These are phyloP conservation scores for Acholoe squamosa DNA, from an alignment of 2,888 invertebrate species.

Conservation along the genomic window DNA sequence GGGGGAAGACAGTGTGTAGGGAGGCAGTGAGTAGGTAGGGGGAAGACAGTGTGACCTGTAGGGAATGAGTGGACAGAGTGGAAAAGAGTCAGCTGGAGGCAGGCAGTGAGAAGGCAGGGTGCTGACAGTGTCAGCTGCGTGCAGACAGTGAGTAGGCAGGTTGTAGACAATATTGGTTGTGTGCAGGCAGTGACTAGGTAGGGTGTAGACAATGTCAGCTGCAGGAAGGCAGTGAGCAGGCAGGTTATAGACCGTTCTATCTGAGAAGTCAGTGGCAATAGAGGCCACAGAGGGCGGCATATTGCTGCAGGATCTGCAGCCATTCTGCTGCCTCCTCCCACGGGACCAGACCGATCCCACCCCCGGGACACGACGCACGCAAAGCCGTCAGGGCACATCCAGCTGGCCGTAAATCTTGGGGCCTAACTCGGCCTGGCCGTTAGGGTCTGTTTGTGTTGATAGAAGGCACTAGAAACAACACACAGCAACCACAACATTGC, in stretches of 20 bases:
- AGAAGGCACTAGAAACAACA: too few relatives aligned
- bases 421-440: slow-evolving; percentile 31
- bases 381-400: slow-evolving; percentile 25
- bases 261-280: neutral
- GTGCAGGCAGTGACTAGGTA: neutral
- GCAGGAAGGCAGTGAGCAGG: neutral
- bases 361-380: slow-evolving; percentile 46
- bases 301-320: slow-evolving; percentile 19
- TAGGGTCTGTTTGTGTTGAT: neutral
- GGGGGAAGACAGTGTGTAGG: neutral
- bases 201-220: neutral
- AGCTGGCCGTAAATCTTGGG: slow-evolving; percentile 40
- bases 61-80: neutral
- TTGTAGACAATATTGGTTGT: neutral
- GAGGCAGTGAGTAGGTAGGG: neutral
- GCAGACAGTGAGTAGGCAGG: neutral
- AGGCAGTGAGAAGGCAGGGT: neutral
- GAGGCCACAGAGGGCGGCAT: slow-evolving; percentile 5
- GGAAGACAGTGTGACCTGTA: neutral
- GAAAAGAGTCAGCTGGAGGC: neutral
- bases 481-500: too few relatives aligned
- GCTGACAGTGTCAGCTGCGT: neutral
- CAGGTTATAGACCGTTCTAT: neutral
- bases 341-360: slow-evolving; percentile 35
- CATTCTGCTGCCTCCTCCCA: neutral